A percentile compares a stretch with the other conserved stretches of the same genome.
Conservation (phyloP, 1,140 invertebrate genomes). For the Achroia grisella region DNA sequence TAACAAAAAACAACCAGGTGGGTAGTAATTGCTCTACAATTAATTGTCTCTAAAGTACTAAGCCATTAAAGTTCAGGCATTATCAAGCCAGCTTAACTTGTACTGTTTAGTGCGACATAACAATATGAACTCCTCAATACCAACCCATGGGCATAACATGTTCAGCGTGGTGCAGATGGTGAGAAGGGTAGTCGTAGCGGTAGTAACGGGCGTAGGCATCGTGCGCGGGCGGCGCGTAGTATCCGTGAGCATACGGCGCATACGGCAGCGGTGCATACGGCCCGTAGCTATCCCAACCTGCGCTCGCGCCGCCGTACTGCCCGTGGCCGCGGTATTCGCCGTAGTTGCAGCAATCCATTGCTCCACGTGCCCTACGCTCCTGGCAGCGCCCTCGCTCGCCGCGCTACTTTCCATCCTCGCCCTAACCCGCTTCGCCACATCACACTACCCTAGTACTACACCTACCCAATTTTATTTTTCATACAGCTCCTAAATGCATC, state of each 20-base stretch:
- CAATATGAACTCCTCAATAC: slow-evolving; percentile 21
- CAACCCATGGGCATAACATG: slow-evolving; percentile 61
- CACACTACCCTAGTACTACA: slow-evolving; percentile 24
- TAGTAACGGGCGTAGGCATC: slow-evolving; percentile 61
- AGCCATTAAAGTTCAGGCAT: neutral
- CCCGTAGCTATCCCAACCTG: slow-evolving; percentile 46
- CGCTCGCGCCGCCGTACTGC: slow-evolving; percentile 40
- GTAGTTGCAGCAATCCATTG: slow-evolving; percentile 68
- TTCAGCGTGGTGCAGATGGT: slow-evolving; percentile 50
- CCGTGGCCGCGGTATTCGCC: slow-evolving; percentile 42
- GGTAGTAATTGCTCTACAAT: no score
- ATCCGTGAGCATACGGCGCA: slow-evolving; percentile 48
- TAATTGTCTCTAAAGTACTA: neutral
- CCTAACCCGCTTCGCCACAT: slow-evolving; percentile 36
- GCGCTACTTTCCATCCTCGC: slow-evolving; percentile 24
- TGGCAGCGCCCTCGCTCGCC: slow-evolving; percentile 41
- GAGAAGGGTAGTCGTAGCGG: slow-evolving; percentile 56
- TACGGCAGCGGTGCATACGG: slow-evolving; percentile 48
- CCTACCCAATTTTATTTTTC: neutral
- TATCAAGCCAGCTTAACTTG: neutral
- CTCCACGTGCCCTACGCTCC: slow-evolving; percentile 40
- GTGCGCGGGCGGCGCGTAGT: slow-evolving; percentile 54
- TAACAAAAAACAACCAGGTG: no score
- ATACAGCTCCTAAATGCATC: neutral
- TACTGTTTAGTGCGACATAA: neutral